A percentile compares a stretch with the other conserved stretches of the same genome.
Conservation (phyloP, 1,140 invertebrate species). For the Medauroidea extradentata region DNA sequence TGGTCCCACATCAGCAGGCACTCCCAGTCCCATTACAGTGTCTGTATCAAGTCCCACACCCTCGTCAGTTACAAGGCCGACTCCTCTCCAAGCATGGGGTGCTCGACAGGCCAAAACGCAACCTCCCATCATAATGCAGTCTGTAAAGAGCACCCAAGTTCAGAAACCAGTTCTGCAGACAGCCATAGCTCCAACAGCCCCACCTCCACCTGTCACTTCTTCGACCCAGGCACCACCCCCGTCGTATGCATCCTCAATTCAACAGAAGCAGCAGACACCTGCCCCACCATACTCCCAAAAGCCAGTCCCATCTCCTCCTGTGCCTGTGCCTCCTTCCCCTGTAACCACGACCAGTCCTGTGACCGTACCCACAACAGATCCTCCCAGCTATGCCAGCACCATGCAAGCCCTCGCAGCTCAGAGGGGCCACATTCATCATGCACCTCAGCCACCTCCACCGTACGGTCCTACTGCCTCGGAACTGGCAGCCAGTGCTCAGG, state of each 20-base stretch:
- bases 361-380: constrained; percentile 76
- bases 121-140: constrained; percentile 93
- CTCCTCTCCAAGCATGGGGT: constrained; percentile 70
- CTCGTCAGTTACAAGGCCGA: constrained; percentile 61
- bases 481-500: constrained; percentile 35
- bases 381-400: constrained; percentile 85
- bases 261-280: constrained; percentile 57
- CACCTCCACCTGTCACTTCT: constrained; percentile 48
- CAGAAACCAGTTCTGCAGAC: constrained; percentile 91
- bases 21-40: constrained; percentile 75
- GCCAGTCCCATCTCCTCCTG: constrained; percentile 51
- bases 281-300: constrained; percentile 29
- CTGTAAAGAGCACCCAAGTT: constrained; percentile 90
- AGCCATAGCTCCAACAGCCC: constrained; percentile 81
- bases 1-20: constrained; percentile 69
- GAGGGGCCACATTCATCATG: constrained; percentile 51
- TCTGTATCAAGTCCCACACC: constrained; percentile 51
- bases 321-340: constrained; percentile 44
- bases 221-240: constrained; percentile 54
- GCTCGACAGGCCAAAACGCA: constrained; percentile 78
- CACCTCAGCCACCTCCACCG: constrained; percentile 63
- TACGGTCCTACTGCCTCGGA: constrained; percentile 48
- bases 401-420: constrained; percentile 78
- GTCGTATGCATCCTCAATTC: constrained; percentile 73
- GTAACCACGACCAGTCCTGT: constrained; percentile 36